Evolutionary conservation across 2,888 invertebrate genomes (phyloP), one percentile per base, ranked within the genome.

Genomic region (Leptinotarsa juncta): DNA sequence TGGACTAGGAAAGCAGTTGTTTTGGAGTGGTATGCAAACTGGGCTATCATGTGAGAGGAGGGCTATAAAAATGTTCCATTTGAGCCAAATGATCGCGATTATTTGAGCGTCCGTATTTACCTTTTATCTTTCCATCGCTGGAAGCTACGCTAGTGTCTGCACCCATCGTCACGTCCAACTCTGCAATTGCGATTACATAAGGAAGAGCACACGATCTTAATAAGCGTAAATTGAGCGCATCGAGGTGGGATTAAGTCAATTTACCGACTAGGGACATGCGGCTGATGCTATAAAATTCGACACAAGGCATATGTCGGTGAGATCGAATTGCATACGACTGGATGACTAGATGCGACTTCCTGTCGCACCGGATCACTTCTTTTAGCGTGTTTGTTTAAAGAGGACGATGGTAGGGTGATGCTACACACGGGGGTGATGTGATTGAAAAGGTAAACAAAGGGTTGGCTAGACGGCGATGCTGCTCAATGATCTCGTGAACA

Each of bases 321-420:
- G 16, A 62, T 62, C 62, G 42, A 62, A 32, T 62, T 62, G 62
- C 62, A 32, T 18, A 62, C 32, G 42, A 42, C 42, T 42, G 42
- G 42, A 42, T 42, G 20, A 23, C 60, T 20, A 50, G 67, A 23
- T 65, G 48, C 60, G 67, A 67, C 60, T 72, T 67, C 72, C 72
- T 60, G 67, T 72, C 51, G 5, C 50, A 57, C 48, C 67, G 32
- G 51, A 67, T 67, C 67, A 42, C 67, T 60, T 15, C 49, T 49
- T 67, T 53, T n/a, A 23, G 15, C 7, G 26, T 67, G 53, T 67
- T 67, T 67, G 67, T 67, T 67, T 53, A 32, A 7, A 62, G 18
- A 62, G 62, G 62, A 62, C 20, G n/a, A 16, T 4, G 16, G 60
- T 15, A 15, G 62, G 62, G 62, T 26, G 18, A 16, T 62, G n/a